Evolutionary conservation across 2,113 vertebrate species (phyloP).

Genomic region (Stigmatopora argus): DNA sequence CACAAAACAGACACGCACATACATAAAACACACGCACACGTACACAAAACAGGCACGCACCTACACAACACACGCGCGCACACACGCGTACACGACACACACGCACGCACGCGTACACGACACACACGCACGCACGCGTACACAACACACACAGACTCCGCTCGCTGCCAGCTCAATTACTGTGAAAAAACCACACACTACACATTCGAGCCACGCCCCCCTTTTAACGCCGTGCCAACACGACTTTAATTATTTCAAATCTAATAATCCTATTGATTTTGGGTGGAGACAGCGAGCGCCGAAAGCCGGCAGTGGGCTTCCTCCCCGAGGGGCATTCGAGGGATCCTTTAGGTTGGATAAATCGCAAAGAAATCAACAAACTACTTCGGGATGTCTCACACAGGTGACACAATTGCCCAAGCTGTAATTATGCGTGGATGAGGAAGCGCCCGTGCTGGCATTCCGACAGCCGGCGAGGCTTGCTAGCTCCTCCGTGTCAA

Average conservation of each 20-base stretch:
- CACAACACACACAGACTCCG: slow-evolving; percentile 58
- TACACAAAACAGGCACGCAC: slow-evolving; percentile 16
- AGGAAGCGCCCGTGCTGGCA: slow-evolving; percentile 18
- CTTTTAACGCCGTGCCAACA: slow-evolving; percentile 43
- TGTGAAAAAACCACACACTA: slow-evolving; percentile 47
- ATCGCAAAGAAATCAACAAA: not conserved
- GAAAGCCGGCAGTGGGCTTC: slow-evolving; percentile 42
- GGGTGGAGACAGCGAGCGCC: slow-evolving; percentile 16
- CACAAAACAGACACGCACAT: too few relatives aligned
- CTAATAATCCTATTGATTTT: slow-evolving; percentile 57
- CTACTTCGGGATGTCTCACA: not conserved
- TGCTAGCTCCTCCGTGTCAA: not conserved
- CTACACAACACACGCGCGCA: slow-evolving; percentile 44
- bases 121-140: slow-evolving; percentile 58
- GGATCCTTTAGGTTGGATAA: not conserved
- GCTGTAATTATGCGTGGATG: slow-evolving; percentile 39
- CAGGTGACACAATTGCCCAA: slow-evolving; percentile 39
- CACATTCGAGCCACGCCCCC: slow-evolving; percentile 55
- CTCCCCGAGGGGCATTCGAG: slow-evolving; percentile 53
- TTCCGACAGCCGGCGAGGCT: slow-evolving; percentile 12
- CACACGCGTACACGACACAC: slow-evolving; percentile 7
- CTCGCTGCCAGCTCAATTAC: slow-evolving; percentile 44
- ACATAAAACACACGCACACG: slow-evolving; percentile 48
- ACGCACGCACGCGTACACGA: slow-evolving; percentile 61
- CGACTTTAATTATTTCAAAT: slow-evolving; percentile 64